These are phyloP conservation scores for Protophormia terraenovae DNA, from an alignment of 2,888 invertebrate genomes.

Conservation along the genomic window DNA sequence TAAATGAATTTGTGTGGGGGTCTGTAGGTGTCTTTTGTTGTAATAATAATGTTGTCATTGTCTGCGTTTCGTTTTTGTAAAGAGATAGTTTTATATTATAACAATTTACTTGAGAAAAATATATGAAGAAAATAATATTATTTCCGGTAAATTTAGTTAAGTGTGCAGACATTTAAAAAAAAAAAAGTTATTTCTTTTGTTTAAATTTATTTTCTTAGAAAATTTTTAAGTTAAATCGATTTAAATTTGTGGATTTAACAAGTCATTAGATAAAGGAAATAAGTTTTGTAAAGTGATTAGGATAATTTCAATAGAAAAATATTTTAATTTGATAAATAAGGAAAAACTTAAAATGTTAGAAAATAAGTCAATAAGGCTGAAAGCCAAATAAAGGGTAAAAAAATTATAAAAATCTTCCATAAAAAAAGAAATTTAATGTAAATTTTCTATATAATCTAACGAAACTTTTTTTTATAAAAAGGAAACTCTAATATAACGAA, in stretches of 20 bases:
- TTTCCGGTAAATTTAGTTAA: slow-evolving; percentile 65
- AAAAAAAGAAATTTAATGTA: no score
- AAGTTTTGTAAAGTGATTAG: neutral
- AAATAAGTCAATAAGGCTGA: no score
- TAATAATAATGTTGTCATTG: slow-evolving; percentile 17
- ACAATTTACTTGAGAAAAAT: slow-evolving; percentile 39
- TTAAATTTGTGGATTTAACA: neutral
- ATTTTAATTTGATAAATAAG: no score
- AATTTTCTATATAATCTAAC: no score
- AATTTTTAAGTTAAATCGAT: slow-evolving; percentile 10
- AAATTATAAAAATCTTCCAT: no score
- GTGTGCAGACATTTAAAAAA: neutral
- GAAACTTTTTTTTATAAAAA: no score
- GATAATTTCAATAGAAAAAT: no score
- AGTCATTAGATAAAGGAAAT: neutral
- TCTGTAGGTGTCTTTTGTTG: no score
- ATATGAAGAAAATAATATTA: slow-evolving; percentile 49
- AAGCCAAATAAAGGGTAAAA: no score
- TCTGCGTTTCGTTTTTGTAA: neutral
- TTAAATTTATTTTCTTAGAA: neutral
- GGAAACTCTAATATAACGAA: no score
- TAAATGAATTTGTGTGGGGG: no score
- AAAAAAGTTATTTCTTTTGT: neutral
- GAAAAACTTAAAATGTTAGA: no score
- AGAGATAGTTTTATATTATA: slow-evolving; percentile 25